Base-by-base conservation (phyloP, 2,113 vertebrate genomes). In the Lasiurus cinereus region DNA sequence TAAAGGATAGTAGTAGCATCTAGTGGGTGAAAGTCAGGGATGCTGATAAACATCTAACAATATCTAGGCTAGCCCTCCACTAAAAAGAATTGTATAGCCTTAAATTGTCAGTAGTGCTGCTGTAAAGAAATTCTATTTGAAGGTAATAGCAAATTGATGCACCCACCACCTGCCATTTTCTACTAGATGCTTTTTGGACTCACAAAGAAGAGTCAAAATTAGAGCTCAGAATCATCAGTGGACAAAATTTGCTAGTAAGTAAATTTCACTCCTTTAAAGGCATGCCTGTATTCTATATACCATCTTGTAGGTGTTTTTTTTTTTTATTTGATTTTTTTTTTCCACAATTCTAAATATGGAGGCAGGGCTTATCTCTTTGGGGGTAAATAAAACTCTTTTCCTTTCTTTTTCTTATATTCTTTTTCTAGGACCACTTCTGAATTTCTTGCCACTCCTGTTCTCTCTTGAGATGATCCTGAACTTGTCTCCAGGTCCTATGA, bases 111-210 rank as follows among this genome's bases (percentile, higher is more conserved):
- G 22, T 46, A 59, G 14, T 70, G 16, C 21, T 79, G 14, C 15
- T 91, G 6, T 82, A 74, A 83, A 94, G 33, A 46, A 90, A 69
- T n/a, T 15, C 9, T 74, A 9, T 91, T 88, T 86, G 69, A 91
- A 83, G 27, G 15, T 52, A 83, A 56, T 13, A 88, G 62, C n/a
- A 67, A 54, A 76, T 8, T 72, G n/a, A 83, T 59, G 56, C 0
- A 33, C 1, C 18, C 50, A 36, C 19, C 1, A n/a, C 70, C 33
- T 70, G 27, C 31, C 54, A 6, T 64, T 24, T 59, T 84, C 33
- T 88, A 22, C 27, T 74, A 52, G 11, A 52, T 78, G 10, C 14
- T 83, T 2, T 3, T 15, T 54, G 19, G 14, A 6, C 2, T n/a
- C 39, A 69, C 43, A 76, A 73, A 80, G 11, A 82, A 87, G 66